Evolutionary conservation across 2,113 vertebrate genomes (phyloP), one percentile per base, ranked within the genome.

Genomic region (Notiomystis cincta): DNA sequence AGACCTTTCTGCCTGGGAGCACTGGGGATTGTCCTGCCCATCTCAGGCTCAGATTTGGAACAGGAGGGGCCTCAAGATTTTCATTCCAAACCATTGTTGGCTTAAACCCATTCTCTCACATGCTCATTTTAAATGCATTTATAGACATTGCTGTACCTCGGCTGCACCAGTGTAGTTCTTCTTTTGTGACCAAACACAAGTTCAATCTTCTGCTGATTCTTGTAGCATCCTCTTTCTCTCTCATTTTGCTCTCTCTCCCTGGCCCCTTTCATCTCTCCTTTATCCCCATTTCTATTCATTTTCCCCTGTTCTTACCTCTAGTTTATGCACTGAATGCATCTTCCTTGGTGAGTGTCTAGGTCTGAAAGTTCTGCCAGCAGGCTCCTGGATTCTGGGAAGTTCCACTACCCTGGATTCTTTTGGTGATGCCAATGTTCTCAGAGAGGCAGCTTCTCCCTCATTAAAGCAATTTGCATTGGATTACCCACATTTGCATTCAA

Each of bases 391-490:
- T 42, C 71, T 35, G 51, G 64, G 38, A 95, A 83, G 80, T 37
- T 88, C 16, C 78, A 72, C 30, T 25, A 67, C 40, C 56, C 60
- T 53, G 61, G 15, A 67, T 82, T 75, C 67, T 93, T 77, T 61
- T 57, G 67, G 77, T 45, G 78, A 61, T n/a, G 31, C 33, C 80
- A 84, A 12, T 35, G 50, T 75, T 91, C 93, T 96, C 89, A 76
- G 86, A 93, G 60, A 83, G 54, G 45, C 33, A 88, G 53, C 28
- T 67, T 65, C 31, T 2, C 67, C 91, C 78, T 82, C 77, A 60
- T 91, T 83, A 91, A 77, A 95, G 88, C 69, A 88, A 93, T 94
- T 96, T 95, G 69, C 83, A 89, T 88, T 82, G 48, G 61, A 85
- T 91, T 91, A 90, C 33, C 40, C 31, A 48, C 44, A 75, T 94